These are phyloP conservation scores for Malaclemys terrapin DNA, from an alignment of 2,113 vertebrate species.

Conservation along the genomic window DNA sequence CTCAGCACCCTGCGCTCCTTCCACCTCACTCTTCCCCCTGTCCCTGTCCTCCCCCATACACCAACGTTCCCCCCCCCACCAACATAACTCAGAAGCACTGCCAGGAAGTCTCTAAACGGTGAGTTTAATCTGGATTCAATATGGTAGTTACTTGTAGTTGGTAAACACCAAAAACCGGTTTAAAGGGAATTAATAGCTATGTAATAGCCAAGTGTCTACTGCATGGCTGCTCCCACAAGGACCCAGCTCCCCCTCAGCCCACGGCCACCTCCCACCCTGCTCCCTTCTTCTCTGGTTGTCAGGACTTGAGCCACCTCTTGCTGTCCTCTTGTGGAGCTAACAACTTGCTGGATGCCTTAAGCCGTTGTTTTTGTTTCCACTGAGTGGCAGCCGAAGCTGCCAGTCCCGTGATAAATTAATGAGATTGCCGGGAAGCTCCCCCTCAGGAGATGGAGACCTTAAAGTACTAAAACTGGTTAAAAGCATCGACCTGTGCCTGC, in stretches of 20 bases:
- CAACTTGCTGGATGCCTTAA: neutral
- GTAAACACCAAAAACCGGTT: slow-evolving; percentile 14
- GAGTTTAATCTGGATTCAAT: slow-evolving; percentile 15
- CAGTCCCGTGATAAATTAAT: neutral
- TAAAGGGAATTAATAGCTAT: slow-evolving; percentile 14
- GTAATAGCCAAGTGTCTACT: neutral
- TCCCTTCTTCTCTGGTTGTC: neutral
- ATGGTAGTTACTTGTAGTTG: neutral
- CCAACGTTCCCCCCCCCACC: neutral
- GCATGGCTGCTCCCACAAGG: neutral
- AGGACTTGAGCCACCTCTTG: neutral
- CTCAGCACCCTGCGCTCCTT: neutral
- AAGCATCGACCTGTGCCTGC: fast-evolving
- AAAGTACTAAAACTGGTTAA: neutral
- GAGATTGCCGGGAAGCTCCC: neutral
- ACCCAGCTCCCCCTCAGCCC: too few relatives aligned
- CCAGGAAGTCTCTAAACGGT: slow-evolving; percentile 7
- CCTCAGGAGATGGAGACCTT: neutral
- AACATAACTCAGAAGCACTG: neutral
- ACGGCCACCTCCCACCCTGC: neutral
- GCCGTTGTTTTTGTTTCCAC: neutral
- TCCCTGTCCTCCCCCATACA: too few relatives aligned
- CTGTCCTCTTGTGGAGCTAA: neutral
- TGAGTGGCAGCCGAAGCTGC: neutral
- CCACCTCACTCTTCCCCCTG: neutral